Evolutionary conservation across 2,888 invertebrate genomes (phyloP).

Genomic region (Drosophila kokeensis): DNA sequence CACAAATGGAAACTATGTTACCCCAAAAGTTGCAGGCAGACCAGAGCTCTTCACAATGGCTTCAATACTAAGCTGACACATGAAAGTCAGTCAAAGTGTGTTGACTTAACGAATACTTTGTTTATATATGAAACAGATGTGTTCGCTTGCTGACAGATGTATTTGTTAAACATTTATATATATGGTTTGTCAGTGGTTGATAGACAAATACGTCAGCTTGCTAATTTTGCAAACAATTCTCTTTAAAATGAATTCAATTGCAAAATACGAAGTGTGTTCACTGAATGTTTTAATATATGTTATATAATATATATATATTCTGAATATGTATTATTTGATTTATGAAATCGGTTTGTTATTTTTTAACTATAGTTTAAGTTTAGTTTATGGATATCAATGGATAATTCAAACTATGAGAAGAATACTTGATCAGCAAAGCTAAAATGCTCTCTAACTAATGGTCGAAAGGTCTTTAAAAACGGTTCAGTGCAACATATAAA

Average conservation of each 20-base stretch:
- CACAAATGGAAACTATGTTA: constrained; percentile 1
- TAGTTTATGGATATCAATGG: not conserved
- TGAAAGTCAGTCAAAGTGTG: too few relatives aligned
- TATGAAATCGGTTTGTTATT: not conserved
- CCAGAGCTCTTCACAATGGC: constrained; percentile 4
- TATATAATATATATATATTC: too few relatives aligned
- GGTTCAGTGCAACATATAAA: not conserved
- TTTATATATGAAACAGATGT: not conserved
- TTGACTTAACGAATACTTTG: not conserved
- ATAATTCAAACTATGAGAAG: not conserved
- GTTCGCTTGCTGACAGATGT: not conserved
- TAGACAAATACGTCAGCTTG: too few relatives aligned
- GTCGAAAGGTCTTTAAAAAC: not conserved
- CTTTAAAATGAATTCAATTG: not conserved
- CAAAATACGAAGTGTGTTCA: not conserved
- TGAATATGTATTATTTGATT: not conserved
- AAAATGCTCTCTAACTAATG: too few relatives aligned
- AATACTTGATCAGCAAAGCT: not conserved
- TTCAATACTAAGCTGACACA: not conserved
- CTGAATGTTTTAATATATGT: too few relatives aligned
- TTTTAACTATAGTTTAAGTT: not conserved
- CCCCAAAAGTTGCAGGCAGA: not conserved
- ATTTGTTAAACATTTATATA: not conserved
- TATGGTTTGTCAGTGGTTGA: not conserved
- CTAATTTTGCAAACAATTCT: too few relatives aligned